A percentile compares a stretch with the other conserved stretches of the same genome.
Evolutionary conservation across 2,113 vertebrate genomes (phyloP).

Genomic region (Scartelaos histophorus): DNA sequence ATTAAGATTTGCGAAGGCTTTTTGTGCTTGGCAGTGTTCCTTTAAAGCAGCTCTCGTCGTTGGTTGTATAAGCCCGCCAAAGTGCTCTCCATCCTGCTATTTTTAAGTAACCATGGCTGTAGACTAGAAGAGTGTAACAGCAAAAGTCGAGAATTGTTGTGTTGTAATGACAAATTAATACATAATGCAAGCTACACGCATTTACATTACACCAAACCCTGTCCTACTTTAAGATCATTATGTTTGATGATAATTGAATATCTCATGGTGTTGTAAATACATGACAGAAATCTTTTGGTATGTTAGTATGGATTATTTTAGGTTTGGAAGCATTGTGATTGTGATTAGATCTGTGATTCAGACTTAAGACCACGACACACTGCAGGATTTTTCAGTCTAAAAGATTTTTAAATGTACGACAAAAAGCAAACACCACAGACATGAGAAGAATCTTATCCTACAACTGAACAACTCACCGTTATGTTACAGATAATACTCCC

Average conservation of each 20-base stretch:
- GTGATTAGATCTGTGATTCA: too few relatives aligned
- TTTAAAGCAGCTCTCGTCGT: background rate
- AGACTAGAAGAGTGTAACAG: background rate
- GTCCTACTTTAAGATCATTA: slow-evolving; percentile 35
- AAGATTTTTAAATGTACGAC: too few relatives aligned
- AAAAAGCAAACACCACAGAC: too few relatives aligned
- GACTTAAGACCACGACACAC: too few relatives aligned
- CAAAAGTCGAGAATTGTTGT: background rate
- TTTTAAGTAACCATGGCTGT: background rate
- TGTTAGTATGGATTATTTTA: background rate
- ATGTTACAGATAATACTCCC: too few relatives aligned
- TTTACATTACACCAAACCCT: slow-evolving; percentile 17
- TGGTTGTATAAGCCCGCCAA: too few relatives aligned
- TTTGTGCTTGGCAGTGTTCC: background rate
- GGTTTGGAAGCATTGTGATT: too few relatives aligned
- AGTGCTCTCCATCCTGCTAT: background rate
- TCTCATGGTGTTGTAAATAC: slow-evolving; percentile 5
- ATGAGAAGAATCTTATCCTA: too few relatives aligned
- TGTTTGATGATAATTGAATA: slow-evolving; percentile 35
- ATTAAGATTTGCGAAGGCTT: background rate
- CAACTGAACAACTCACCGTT: too few relatives aligned
- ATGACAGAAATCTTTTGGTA: slow-evolving; percentile 1
- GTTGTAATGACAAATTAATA: background rate
- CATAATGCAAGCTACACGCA: slow-evolving; percentile 13
- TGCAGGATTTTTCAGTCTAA: too few relatives aligned